These are phyloP conservation scores for Timandra comae DNA, from an alignment of 2,888 invertebrate genomes.

Conservation along the genomic window DNA sequence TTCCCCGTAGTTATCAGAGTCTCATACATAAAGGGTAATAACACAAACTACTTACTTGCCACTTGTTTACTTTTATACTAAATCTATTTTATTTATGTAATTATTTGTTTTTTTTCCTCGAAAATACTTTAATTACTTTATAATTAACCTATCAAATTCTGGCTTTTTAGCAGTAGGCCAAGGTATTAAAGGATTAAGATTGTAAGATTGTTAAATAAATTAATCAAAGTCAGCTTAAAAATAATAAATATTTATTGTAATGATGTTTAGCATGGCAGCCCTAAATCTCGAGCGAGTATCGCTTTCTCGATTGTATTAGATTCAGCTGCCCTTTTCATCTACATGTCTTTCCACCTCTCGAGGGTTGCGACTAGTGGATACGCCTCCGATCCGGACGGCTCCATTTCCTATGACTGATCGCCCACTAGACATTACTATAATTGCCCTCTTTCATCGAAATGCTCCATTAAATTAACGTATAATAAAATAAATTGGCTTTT, in stretches of 20 bases:
- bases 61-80: background rate
- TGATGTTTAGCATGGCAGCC: slow-evolving; percentile 38
- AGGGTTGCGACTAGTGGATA: slow-evolving; percentile 57
- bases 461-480: background rate
- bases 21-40: slow-evolving; percentile 49
- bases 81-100: background rate
- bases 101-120: background rate
- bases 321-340: slow-evolving; percentile 77
- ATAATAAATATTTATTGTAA: too few relatives aligned
- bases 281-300: slow-evolving; percentile 58
- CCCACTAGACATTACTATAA: slow-evolving; percentile 15
- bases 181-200: too few relatives aligned
- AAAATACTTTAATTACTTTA: background rate
- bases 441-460: slow-evolving; percentile 14
- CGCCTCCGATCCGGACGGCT: slow-evolving; percentile 26
- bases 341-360: slow-evolving; percentile 64
- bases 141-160: too few relatives aligned
- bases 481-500: slow-evolving; percentile 1
- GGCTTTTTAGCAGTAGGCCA: too few relatives aligned
- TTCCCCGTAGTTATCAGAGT: slow-evolving; percentile 63
- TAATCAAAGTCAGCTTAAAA: too few relatives aligned
- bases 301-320: slow-evolving; percentile 76
- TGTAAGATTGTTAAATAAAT: too few relatives aligned
- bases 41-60: background rate
- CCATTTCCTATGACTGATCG: slow-evolving; percentile 25